Percentiles rank a stretch among this genome's conserved stretches.
Evolutionary conservation across 2,888 invertebrate species (phyloP).

Genomic region (Xanthorhoe designata): DNA sequence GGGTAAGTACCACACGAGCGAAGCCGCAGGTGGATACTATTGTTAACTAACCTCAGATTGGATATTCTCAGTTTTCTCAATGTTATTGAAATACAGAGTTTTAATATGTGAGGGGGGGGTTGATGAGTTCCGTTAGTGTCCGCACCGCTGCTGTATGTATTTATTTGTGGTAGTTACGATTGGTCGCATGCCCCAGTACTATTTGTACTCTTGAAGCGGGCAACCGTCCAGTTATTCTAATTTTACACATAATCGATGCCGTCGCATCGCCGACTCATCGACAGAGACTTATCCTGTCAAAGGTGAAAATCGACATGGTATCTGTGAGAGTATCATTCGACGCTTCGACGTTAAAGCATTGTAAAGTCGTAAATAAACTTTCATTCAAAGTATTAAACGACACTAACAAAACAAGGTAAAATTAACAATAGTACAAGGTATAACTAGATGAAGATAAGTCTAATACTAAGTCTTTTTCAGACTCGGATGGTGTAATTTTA

Average conservation of each 20-base stretch:
- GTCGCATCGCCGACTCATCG: constrained; percentile 76
- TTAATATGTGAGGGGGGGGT: constrained; percentile 51
- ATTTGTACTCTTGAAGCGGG: constrained; percentile 81
- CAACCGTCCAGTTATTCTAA: constrained; percentile 85
- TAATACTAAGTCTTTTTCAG: neutral
- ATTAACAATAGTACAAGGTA: too few species aligned
- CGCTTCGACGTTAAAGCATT: neutral
- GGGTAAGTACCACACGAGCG: too few species aligned
- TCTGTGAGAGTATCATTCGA: constrained; percentile 24
- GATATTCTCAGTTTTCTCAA: too few species aligned
- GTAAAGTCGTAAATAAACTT: neutral
- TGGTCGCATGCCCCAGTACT: constrained; percentile 85
- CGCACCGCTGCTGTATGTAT: constrained; percentile 72
- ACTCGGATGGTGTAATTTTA: neutral
- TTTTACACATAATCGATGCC: constrained; percentile 84
- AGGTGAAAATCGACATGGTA: constrained; percentile 53
- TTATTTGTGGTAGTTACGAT: constrained; percentile 81
- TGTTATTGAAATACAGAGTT: too few species aligned
- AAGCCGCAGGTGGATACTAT: too few species aligned
- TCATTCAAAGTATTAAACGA: too few species aligned
- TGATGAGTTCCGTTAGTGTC: constrained; percentile 67
- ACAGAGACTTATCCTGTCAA: constrained; percentile 73
- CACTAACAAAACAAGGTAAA: too few species aligned
- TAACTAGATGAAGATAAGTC: too few species aligned
- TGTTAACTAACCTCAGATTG: too few species aligned